These are phyloP conservation scores for Nyctalus aviator DNA, from an alignment of 2,797 vertebrate genomes.

Conservation along the genomic window DNA sequence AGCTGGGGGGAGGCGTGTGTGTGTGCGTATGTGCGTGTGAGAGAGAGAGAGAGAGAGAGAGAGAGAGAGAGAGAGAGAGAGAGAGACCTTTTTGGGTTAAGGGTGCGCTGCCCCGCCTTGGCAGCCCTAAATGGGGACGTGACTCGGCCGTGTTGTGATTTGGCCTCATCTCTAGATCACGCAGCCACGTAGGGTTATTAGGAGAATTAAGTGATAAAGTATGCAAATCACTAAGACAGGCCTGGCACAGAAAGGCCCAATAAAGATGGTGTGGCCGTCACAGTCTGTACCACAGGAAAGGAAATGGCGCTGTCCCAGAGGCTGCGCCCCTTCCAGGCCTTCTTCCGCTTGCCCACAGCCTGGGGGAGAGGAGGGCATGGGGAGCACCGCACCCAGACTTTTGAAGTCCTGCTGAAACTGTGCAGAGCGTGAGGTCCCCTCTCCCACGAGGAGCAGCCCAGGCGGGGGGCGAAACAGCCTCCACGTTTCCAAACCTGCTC, in stretches of 20 bases:
- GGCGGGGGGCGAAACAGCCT: fast-evolving
- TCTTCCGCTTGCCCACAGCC: not conserved
- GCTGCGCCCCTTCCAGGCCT: not conserved
- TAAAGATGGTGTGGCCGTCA: not conserved
- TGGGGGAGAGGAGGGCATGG: fast-evolving
- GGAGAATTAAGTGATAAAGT: not conserved
- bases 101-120: fast-evolving
- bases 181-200: fast-evolving
- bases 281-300: not conserved
- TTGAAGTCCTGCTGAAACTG: not conserved
- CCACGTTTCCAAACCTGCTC: fast-evolving
- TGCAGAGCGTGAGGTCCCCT: not conserved
- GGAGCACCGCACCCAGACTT: too few species aligned
- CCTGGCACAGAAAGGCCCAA: not conserved
- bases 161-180: not conserved
- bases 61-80: too few species aligned
- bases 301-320: not conserved
- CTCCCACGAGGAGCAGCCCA: not conserved
- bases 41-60: too few species aligned
- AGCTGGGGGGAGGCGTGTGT: not conserved
- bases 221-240: too few species aligned
- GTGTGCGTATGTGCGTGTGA: fast-evolving
- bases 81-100: fast-evolving
- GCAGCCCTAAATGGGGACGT: not conserved
- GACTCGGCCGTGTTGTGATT: fast-evolving